phyloP scores from a whole-genome alignment of 1,140 invertebrate species.

The Scaptomyza pallida region DNA sequence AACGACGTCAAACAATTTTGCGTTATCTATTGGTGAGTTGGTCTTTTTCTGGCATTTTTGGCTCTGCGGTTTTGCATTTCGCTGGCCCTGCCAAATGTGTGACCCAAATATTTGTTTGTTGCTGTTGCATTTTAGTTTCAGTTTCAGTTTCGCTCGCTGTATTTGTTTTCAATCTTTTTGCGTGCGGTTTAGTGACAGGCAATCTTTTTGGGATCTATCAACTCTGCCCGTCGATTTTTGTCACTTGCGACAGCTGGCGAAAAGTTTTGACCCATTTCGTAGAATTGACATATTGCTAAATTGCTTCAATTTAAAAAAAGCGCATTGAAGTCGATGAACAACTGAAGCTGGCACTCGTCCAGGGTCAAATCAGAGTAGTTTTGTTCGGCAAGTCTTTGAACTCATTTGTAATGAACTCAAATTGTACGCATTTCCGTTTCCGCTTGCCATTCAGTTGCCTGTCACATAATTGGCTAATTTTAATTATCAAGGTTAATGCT shows the following conservation, averaged over 20 bases:
- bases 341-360: slow-evolving; percentile 35
- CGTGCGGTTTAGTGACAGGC: slow-evolving; percentile 34
- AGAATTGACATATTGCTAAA: slow-evolving; percentile 46
- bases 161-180: slow-evolving; percentile 58
- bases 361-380: slow-evolving; percentile 24
- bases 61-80: slow-evolving; percentile 44
- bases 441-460: slow-evolving; percentile 31
- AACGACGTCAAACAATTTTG: slow-evolving; percentile 49
- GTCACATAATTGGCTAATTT: slow-evolving; percentile 61
- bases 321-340: slow-evolving; percentile 10
- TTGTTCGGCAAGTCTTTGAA: slow-evolving; percentile 40
- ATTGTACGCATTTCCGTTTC: slow-evolving; percentile 66
- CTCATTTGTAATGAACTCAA: slow-evolving; percentile 32
- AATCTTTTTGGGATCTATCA: slow-evolving; percentile 34
- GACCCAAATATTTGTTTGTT: slow-evolving; percentile 71
- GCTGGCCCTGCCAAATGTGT: slow-evolving; percentile 48
- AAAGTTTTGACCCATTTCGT: slow-evolving; percentile 33
- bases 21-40: slow-evolving; percentile 67
- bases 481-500: slow-evolving; percentile 73
- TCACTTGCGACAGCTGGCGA: slow-evolving; percentile 40
- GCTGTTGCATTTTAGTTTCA: slow-evolving; percentile 52
- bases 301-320: slow-evolving; percentile 24
- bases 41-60: slow-evolving; percentile 16
- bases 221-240: slow-evolving; percentile 44
- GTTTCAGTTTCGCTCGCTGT: slow-evolving; percentile 35